Percentiles rank a stretch among this genome's conserved stretches.
Conservation (phyloP, 2,113 vertebrate genomes). For the Lasiurus cinereus region DNA sequence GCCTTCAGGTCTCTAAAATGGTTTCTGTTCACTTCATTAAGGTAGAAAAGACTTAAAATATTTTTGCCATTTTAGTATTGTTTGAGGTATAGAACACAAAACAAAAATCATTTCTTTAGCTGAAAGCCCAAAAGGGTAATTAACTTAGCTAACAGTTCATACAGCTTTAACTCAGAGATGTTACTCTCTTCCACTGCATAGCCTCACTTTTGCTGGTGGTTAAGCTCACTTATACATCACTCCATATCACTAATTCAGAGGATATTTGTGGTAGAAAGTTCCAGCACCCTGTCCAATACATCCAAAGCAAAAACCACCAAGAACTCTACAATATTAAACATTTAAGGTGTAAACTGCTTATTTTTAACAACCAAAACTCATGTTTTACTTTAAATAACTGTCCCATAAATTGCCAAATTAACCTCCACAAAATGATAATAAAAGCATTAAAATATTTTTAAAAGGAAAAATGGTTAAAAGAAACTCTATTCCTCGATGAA, state of each 20-base stretch:
- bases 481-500: conserved; percentile 91
- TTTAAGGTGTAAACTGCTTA: neutral
- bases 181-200: neutral
- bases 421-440: conserved; percentile 45
- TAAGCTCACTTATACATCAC: neutral
- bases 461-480: conserved; percentile 81
- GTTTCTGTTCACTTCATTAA: neutral
- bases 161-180: conserved; percentile 13
- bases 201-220: neutral
- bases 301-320: conserved; percentile 21
- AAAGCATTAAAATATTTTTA: conserved; percentile 75
- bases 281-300: neutral
- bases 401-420: conserved; percentile 48
- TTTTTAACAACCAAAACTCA: conserved; percentile 51
- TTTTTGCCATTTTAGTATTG: neutral
- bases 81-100: conserved; percentile 29
- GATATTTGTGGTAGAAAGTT: neutral
- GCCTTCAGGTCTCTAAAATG: conserved; percentile 28
- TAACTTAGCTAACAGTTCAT: conserved; percentile 4
- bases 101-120: neutral
- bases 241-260: neutral
- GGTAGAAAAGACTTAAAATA: neutral
- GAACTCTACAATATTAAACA: neutral
- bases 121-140: neutral
- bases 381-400: conserved; percentile 50